A percentile compares a stretch with the other conserved stretches of the same genome.
Evolutionary conservation across 2,888 invertebrate species (phyloP).

Genomic region (Campaea margaritaria): DNA sequence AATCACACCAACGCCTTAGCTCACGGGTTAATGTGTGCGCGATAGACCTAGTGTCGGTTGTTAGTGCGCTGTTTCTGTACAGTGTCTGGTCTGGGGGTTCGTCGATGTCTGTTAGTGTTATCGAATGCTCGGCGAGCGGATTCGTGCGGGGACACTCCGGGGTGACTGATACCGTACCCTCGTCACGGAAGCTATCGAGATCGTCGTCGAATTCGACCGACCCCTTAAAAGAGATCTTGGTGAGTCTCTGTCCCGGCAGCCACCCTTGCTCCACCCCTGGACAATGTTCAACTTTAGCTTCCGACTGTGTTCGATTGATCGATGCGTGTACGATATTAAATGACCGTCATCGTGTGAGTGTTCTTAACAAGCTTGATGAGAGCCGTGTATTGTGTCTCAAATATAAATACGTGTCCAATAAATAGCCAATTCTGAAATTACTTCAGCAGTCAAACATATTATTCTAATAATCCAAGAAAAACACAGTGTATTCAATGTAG

Average conservation of each 20-base stretch:
- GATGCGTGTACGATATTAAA: slow-evolving; percentile 44
- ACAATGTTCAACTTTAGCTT: slow-evolving; percentile 73
- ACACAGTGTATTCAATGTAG: slow-evolving; percentile 20
- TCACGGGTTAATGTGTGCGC: slow-evolving; percentile 38
- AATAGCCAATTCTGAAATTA: slow-evolving; percentile 35
- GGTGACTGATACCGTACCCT: slow-evolving; percentile 75
- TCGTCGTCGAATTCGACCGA: slow-evolving; percentile 81
- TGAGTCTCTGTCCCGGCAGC: slow-evolving; percentile 83
- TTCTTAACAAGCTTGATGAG: slow-evolving; percentile 55
- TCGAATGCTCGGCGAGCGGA: slow-evolving; percentile 60
- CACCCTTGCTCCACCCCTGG: slow-evolving; percentile 81
- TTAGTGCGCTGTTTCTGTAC: slow-evolving; percentile 59
- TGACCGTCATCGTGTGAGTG: slow-evolving; percentile 49
- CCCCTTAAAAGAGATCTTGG: slow-evolving; percentile 82
- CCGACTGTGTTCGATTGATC: slow-evolving; percentile 56
- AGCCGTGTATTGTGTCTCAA: slow-evolving; percentile 50
- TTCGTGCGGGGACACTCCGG: slow-evolving; percentile 74
- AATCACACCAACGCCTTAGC: slow-evolving; percentile 59
- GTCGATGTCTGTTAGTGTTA: slow-evolving; percentile 60
- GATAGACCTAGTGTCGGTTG: slow-evolving; percentile 46
- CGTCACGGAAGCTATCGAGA: slow-evolving; percentile 80
- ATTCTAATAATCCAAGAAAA: slow-evolving; percentile 24
- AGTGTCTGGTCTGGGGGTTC: slow-evolving; percentile 53
- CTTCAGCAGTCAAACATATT: slow-evolving; percentile 23
- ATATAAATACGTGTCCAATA: slow-evolving; percentile 34